Percentiles rank a stretch among this genome's conserved stretches.
These are phyloP conservation scores for Phylloscopus trochiloides DNA, from an alignment of 2,113 vertebrate genomes.

Conservation along the genomic window DNA sequence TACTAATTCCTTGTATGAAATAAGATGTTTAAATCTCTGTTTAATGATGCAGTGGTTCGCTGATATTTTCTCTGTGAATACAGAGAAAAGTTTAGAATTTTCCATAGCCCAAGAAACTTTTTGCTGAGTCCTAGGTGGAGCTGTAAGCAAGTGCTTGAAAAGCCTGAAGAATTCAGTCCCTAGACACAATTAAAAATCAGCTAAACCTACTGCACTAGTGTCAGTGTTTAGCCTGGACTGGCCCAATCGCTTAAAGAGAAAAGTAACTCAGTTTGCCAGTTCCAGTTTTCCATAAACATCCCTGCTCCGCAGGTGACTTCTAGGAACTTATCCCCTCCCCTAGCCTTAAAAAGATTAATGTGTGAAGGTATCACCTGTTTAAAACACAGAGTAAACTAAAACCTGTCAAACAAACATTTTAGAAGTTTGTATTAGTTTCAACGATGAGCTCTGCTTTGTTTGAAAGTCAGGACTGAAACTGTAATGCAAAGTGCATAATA, in stretches of 20 bases:
- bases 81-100: not conserved
- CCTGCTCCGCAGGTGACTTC: not conserved
- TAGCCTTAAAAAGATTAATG: not conserved
- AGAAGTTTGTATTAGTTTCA: fast-evolving
- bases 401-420: not conserved
- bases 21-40: not conserved
- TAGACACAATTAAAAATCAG: not conserved
- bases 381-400: not conserved
- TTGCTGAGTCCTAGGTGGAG: not conserved
- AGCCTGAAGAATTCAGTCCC: not conserved
- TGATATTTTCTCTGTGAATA: not conserved
- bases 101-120: not conserved
- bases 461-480: not conserved
- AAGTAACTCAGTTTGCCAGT: not conserved
- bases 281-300: not conserved
- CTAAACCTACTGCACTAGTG: not conserved
- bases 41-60: not conserved
- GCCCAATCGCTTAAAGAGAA: not conserved
- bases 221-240: not conserved
- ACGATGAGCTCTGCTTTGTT: not conserved
- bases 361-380: not conserved
- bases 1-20: not conserved
- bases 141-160: not conserved
- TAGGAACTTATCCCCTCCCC: not conserved
- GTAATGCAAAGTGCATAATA: not conserved